Base-by-base conservation (phyloP, 2,113 vertebrate species). In the Chaetodon trifascialis region DNA sequence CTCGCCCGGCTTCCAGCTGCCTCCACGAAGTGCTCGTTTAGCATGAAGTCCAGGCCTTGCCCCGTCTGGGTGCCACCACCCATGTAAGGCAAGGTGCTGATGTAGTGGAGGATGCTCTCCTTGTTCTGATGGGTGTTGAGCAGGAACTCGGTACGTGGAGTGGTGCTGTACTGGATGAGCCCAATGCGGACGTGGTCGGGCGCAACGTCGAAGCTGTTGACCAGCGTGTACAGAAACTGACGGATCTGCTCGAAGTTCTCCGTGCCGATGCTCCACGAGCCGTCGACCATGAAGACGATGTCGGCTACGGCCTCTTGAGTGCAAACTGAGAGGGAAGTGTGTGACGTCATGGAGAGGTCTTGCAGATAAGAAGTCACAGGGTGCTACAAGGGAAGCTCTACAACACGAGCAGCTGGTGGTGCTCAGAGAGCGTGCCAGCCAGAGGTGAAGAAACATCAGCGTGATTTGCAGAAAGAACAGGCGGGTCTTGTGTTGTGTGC, bases 211-310 rank as follows among this genome's bases (percentile, higher is more conserved):
- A 97, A 95, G 95, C 95, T 87, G 78, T 95, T 91, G 92, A 98
- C 87, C 94, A 97, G 95, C 81, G 95, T 96, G 93, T 88, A 93
- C 15, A 99, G 95, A 94, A 99, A 99, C 87, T 92, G 94, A 54
- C 93, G 96, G 80, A 98, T 73, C 25, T 96, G 96, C 88, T 96
- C 92, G 85, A 98, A 98, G 91, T 96, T 97, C 30, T 96, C 92
- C 4, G 90, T 79, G 55, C 97, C 97, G 89, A 96, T 90, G 93
- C 95, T 97, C 96, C 96, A 96, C 42, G 97, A 98, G 51, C 96
- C 96, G 91, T 99, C 97, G 84, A 98, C 97, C 96, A 98, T 92
- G 96, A 99, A 98, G 91, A 98, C 95, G 93, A 98, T 95, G 95
- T 99, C 97, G 12, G 97, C 97, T 65, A 96, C 93, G 0, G 95